phyloP scores from a whole-genome alignment of 2,888 invertebrate genomes.

The Idaea dimidiata region DNA sequence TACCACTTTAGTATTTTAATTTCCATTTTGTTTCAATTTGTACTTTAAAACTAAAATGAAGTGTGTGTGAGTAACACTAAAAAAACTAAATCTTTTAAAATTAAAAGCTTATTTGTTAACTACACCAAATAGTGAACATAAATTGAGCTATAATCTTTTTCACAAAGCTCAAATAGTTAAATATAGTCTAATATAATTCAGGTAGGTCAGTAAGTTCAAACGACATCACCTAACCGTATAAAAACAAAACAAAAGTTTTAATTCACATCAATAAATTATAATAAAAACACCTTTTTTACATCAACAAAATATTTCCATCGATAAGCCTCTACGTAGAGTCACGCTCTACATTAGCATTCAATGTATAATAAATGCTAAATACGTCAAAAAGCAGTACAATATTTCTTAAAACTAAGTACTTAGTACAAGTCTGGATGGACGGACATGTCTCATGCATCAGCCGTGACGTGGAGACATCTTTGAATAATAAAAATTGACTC shows the following conservation, averaged over 20 bases:
- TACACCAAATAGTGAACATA: no score
- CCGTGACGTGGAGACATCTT: conserved; percentile 46
- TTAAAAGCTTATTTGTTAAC: no score
- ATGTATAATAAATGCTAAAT: conserved; percentile 32
- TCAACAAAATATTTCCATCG: conserved; percentile 1
- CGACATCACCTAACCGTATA: neutral
- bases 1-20: no score
- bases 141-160: neutral
- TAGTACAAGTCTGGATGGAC: conserved; percentile 59
- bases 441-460: conserved; percentile 65
- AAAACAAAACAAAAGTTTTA: neutral
- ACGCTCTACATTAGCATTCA: conserved; percentile 24
- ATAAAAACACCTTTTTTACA: neutral
- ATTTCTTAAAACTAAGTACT: conserved; percentile 54
- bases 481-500: conserved; percentile 57
- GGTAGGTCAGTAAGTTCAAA: neutral
- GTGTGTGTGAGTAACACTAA: no score
- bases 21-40: no score
- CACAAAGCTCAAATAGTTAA: neutral
- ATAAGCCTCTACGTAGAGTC: conserved; percentile 12
- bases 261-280: neutral
- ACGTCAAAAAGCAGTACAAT: conserved; percentile 45
- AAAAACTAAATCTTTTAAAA: no score
- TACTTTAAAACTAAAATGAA: neutral
- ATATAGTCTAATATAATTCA: neutral